A percentile compares a stretch with the other conserved stretches of the same genome.
phyloP scores from a whole-genome alignment of 2,888 invertebrate genomes.

The Acleris cristana region DNA sequence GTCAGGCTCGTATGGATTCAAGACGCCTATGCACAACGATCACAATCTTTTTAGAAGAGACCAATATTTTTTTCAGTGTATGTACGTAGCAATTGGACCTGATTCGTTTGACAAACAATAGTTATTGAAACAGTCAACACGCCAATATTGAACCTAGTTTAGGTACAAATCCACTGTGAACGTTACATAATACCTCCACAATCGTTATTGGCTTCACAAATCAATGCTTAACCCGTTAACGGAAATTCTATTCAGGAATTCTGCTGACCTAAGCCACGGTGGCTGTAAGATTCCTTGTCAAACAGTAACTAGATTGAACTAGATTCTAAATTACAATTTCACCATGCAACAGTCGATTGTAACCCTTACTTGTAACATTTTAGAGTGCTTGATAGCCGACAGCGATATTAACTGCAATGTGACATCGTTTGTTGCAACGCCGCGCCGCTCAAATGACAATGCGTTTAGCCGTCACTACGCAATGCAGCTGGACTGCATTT shows the following conservation, averaged over 20 bases:
- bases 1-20: too few relatives aligned
- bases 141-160: too few relatives aligned
- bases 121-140: too few relatives aligned
- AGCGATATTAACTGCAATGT: conserved; percentile 17
- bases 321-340: conserved; percentile 3
- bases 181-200: background rate
- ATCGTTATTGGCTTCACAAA: background rate
- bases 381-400: background rate
- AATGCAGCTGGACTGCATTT: conserved; percentile 24
- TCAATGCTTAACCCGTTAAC: background rate
- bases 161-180: too few relatives aligned
- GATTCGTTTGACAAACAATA: too few relatives aligned
- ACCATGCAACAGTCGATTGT: background rate
- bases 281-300: conserved; percentile 11
- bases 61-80: too few relatives aligned
- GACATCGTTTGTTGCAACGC: conserved; percentile 19
- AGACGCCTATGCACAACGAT: too few relatives aligned
- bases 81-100: too few relatives aligned
- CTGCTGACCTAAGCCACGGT: background rate
- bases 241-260: too few relatives aligned
- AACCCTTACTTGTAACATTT: background rate
- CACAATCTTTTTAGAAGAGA: too few relatives aligned
- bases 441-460: conserved; percentile 26
- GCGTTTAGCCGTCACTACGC: conserved; percentile 20
- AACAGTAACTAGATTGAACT: conserved; percentile 13